phyloP scores from a whole-genome alignment of 2,113 vertebrate species.

The Neolamprologus ventralis region DNA sequence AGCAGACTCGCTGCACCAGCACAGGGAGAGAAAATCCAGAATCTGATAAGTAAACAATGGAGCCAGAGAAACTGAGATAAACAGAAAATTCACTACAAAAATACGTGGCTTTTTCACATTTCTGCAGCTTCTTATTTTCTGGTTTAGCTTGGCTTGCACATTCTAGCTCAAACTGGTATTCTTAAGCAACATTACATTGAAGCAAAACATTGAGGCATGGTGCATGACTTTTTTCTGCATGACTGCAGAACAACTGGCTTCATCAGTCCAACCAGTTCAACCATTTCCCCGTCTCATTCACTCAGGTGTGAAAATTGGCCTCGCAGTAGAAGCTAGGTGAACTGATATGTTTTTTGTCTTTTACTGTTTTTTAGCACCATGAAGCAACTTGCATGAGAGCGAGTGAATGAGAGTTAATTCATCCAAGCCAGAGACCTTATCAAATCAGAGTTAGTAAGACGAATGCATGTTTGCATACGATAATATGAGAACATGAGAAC shows the following conservation, averaged over 20 bases:
- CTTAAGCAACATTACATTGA: neutral
- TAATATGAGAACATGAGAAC: neutral
- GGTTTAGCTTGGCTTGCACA: neutral
- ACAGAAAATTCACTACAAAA: neutral
- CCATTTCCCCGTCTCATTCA: neutral
- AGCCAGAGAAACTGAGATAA: neutral
- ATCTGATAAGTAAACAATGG: neutral
- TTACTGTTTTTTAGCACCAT: neutral
- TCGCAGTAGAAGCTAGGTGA: neutral
- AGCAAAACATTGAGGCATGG: neutral
- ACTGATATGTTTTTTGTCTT: neutral
- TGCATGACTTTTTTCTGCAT: neutral
- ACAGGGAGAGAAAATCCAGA: neutral
- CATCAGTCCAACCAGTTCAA: neutral
- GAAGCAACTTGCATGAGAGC: neutral
- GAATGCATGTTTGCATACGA: rapidly evolving
- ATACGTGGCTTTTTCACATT: neutral
- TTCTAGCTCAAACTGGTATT: neutral
- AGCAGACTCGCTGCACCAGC: neutral
- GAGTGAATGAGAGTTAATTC: neutral
- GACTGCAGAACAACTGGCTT: neutral
- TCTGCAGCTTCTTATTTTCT: neutral
- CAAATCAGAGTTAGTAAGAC: neutral
- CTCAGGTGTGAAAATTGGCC: neutral
- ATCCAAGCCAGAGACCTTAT: neutral